Percentiles rank a stretch among this genome's conserved stretches.
phyloP scores from a whole-genome alignment of 2,113 vertebrate genomes.

The Pomatorhinus ruficollis region DNA sequence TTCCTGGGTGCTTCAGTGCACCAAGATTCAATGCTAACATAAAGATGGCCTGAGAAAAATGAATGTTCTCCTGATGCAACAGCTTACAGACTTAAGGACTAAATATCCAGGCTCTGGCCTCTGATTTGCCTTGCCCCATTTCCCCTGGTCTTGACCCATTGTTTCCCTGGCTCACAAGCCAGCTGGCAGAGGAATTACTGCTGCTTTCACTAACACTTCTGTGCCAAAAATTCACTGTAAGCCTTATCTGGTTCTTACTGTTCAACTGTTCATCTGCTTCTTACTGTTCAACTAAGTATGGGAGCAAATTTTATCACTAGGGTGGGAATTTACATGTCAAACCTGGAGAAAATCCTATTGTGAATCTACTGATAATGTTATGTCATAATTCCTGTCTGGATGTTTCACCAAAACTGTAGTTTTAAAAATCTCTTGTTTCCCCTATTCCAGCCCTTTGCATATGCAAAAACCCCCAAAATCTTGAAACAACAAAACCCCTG shows the following conservation, averaged over 20 bases:
- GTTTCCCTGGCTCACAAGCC: background rate
- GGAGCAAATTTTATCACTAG: background rate
- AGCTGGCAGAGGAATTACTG: background rate
- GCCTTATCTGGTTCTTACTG: background rate
- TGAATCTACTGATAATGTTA: background rate
- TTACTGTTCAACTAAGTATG: background rate
- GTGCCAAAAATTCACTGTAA: background rate
- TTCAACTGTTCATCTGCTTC: background rate
- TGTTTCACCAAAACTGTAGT: background rate
- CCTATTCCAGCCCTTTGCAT: background rate
- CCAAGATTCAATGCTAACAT: background rate
- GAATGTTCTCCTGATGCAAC: background rate
- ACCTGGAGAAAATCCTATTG: background rate
- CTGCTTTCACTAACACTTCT: background rate
- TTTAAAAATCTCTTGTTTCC: background rate
- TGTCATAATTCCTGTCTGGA: background rate
- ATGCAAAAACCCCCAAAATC: background rate
- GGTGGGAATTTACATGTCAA: background rate
- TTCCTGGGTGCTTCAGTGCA: background rate
- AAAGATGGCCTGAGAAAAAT: background rate
- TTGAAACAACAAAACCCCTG: background rate
- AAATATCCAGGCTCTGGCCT: background rate
- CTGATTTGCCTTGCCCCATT: background rate
- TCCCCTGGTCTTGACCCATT: background rate
- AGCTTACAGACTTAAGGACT: background rate